These are phyloP conservation scores for Nyctibius bracteatus DNA, from an alignment of 2,113 vertebrate species.

Conservation along the genomic window DNA sequence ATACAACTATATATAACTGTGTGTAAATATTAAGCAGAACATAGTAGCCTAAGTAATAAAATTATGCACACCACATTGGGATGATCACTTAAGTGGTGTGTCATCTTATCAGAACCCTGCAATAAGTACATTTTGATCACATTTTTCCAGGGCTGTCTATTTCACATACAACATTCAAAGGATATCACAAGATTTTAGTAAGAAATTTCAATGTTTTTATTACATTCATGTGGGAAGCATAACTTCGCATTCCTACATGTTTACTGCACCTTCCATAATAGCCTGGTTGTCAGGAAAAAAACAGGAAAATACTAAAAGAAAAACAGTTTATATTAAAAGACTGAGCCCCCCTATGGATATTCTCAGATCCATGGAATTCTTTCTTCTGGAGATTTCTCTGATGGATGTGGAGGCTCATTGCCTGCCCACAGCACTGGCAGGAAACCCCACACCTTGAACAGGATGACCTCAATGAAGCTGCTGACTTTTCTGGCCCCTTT, in stretches of 20 bases:
- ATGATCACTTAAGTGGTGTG: neutral
- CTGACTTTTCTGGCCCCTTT: neutral
- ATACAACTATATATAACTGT: neutral
- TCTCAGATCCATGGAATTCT: conserved; percentile 45
- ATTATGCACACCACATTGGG: neutral
- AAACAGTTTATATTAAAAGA: conserved; percentile 54
- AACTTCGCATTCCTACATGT: conserved; percentile 59
- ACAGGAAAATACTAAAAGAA: conserved; percentile 15
- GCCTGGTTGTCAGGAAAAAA: conserved; percentile 25
- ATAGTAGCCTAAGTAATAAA: neutral
- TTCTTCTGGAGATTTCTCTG: conserved; percentile 25
- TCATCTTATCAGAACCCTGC: neutral
- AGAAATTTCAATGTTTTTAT: conserved; percentile 46
- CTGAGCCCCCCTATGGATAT: conserved; percentile 12
- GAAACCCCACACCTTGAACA: conserved; percentile 38
- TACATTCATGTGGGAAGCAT: conserved; percentile 46
- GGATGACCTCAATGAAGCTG: conserved; percentile 22
- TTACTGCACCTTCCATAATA: conserved; percentile 53
- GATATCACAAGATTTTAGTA: conserved; percentile 23
- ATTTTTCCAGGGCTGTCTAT: neutral
- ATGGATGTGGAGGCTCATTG: neutral
- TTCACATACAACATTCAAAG: neutral
- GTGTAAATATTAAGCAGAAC: neutral
- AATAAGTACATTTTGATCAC: neutral
- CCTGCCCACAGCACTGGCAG: neutral